Evolutionary conservation across 2,113 vertebrate genomes (phyloP).

Genomic region (Alouatta palliata): DNA sequence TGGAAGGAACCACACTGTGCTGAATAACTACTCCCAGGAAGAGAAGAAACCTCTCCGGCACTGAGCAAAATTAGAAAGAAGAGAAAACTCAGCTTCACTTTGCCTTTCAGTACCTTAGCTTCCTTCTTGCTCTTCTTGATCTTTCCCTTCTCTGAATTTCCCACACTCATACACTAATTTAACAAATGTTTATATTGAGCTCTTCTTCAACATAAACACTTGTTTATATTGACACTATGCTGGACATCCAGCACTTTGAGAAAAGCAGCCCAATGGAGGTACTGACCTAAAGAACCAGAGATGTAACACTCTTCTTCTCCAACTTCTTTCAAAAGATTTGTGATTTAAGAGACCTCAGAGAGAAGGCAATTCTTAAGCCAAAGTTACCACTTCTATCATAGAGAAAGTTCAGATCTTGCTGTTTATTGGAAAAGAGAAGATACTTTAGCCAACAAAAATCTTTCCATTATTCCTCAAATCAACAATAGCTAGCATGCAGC

Average conservation of each 20-base stretch:
- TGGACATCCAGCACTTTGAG: background rate
- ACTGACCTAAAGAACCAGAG: background rate
- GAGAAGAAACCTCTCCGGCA: background rate
- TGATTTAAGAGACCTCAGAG: background rate
- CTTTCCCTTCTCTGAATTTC: background rate
- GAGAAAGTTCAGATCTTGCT: background rate
- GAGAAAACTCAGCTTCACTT: background rate
- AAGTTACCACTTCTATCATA: background rate
- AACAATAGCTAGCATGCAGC: background rate
- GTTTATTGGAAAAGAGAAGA: background rate
- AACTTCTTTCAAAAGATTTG: background rate
- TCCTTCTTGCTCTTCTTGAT: background rate
- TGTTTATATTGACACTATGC: too few species aligned
- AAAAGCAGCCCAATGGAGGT: background rate
- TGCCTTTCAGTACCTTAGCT: background rate
- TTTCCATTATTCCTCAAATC: constrained; percentile 5
- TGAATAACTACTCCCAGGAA: background rate
- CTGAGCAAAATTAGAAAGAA: background rate
- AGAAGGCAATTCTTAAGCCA: background rate
- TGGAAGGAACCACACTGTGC: background rate
- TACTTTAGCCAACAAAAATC: background rate
- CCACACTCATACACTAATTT: background rate
- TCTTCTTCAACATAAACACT: background rate
- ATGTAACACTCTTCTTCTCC: background rate
- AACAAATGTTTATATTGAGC: background rate